Evolutionary conservation across 1,140 invertebrate species (phyloP).

Genomic region (Lethrus apterus): DNA sequence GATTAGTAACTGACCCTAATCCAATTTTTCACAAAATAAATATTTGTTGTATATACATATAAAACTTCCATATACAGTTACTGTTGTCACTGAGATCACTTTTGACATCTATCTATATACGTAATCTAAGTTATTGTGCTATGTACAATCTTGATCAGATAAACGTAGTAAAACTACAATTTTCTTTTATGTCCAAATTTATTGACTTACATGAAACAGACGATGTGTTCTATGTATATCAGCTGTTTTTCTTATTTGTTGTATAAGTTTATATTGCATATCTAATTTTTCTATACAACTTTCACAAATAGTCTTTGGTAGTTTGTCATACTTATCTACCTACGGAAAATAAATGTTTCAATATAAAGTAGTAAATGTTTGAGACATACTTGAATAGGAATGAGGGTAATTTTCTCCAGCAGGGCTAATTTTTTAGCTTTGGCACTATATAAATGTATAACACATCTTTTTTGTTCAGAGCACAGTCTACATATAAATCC

Average conservation of each 20-base stretch:
- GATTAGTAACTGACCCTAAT: too few species aligned
- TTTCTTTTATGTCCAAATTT: too few species aligned
- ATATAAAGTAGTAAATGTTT: conserved; percentile 6
- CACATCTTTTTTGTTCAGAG: conserved; percentile 31
- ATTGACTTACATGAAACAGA: conserved; percentile 26
- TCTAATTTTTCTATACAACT: conserved; percentile 28
- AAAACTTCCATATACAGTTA: too few species aligned
- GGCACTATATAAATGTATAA: conserved; percentile 30
- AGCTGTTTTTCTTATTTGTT: conserved; percentile 26
- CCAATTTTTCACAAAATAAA: too few species aligned
- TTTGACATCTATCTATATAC: too few species aligned
- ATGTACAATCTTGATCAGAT: too few species aligned
- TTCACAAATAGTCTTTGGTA: conserved; percentile 34
- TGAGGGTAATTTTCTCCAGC: conserved; percentile 28
- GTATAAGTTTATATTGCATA: conserved; percentile 28
- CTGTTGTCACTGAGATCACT: too few species aligned
- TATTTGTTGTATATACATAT: too few species aligned
- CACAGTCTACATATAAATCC: conserved; percentile 34
- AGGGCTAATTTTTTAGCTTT: conserved; percentile 26
- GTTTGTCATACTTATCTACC: conserved; percentile 31
- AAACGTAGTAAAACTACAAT: background rate
- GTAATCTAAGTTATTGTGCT: too few species aligned
- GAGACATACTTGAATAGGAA: conserved; percentile 27
- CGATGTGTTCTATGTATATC: conserved; percentile 24
- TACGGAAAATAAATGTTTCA: conserved; percentile 15